Conservation (phyloP, 2,888 invertebrate species). For the Andrena chrysosceles region DNA sequence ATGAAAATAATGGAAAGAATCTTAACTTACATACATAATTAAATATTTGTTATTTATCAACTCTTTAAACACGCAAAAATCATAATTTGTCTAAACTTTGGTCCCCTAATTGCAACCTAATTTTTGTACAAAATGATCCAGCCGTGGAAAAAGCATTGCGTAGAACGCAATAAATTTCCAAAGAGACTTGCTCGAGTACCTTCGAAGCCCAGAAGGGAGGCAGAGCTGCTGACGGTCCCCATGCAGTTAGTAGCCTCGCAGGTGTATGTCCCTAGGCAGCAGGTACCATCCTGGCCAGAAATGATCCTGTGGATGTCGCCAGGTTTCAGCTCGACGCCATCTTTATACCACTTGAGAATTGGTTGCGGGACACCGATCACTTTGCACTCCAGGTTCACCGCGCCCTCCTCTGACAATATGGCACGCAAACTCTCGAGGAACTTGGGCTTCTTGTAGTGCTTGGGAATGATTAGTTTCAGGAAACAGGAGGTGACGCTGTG, state of each 20-base stretch:
- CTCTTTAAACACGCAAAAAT: too few species aligned
- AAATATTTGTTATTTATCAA: too few species aligned
- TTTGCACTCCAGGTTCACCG: constrained; percentile 96
- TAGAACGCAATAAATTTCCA: not conserved
- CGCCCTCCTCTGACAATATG: constrained; percentile 94
- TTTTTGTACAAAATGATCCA: too few species aligned
- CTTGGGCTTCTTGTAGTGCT: constrained; percentile 94
- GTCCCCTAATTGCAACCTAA: too few species aligned
- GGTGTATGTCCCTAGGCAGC: constrained; percentile 95
- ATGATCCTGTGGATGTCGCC: constrained; percentile 96
- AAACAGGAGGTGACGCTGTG: constrained; percentile 95
- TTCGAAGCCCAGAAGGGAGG: constrained; percentile 94
- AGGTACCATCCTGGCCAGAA: constrained; percentile 95
- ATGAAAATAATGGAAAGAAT: too few species aligned
- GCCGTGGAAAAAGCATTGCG: not conserved
- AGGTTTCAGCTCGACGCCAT: constrained; percentile 94
- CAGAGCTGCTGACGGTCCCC: constrained; percentile 95
- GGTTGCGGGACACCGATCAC: constrained; percentile 97
- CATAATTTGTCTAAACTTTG: too few species aligned
- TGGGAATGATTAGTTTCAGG: constrained; percentile 93
- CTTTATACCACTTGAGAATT: constrained; percentile 96
- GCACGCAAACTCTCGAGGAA: constrained; percentile 95
- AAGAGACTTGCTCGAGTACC: constrained; percentile 84
- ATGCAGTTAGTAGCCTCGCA: constrained; percentile 96
- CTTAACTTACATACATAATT: too few species aligned